phyloP scores from a whole-genome alignment of 2,113 vertebrate genomes.

The Garra rufa region DNA sequence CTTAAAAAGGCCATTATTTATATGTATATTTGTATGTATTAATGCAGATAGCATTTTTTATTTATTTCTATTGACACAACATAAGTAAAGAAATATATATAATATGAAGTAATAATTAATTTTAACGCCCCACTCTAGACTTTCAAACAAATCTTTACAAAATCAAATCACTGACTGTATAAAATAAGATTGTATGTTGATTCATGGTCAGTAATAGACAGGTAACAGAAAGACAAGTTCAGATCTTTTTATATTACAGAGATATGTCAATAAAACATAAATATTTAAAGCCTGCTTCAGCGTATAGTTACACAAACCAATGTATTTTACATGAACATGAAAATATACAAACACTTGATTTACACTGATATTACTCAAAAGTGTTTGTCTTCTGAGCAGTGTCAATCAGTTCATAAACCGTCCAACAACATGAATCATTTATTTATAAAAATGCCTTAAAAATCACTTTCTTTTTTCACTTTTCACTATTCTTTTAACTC shows the following conservation, averaged over 20 bases:
- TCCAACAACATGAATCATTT: too few relatives aligned
- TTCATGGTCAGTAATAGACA: background rate
- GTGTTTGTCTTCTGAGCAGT: background rate
- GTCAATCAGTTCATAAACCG: too few relatives aligned
- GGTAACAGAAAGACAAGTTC: background rate
- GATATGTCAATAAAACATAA: background rate
- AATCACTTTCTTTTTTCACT: too few relatives aligned
- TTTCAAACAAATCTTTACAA: background rate
- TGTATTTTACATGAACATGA: background rate
- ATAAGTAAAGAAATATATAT: background rate
- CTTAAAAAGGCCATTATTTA: background rate
- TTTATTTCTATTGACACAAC: background rate
- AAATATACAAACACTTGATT: background rate
- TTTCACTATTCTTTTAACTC: too few relatives aligned
- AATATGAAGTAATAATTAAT: too few relatives aligned
- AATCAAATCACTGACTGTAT: background rate
- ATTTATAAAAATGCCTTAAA: too few relatives aligned
- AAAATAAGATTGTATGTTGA: background rate
- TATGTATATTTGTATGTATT: too few relatives aligned
- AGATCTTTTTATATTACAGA: background rate
- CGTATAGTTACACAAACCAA: too few relatives aligned
- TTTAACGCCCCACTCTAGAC: too few relatives aligned
- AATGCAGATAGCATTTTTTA: background rate
- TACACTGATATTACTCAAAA: background rate
- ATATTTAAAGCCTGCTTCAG: background rate